phyloP scores from a whole-genome alignment of 1,140 invertebrate genomes.

The Condylostylus longicornis region DNA sequence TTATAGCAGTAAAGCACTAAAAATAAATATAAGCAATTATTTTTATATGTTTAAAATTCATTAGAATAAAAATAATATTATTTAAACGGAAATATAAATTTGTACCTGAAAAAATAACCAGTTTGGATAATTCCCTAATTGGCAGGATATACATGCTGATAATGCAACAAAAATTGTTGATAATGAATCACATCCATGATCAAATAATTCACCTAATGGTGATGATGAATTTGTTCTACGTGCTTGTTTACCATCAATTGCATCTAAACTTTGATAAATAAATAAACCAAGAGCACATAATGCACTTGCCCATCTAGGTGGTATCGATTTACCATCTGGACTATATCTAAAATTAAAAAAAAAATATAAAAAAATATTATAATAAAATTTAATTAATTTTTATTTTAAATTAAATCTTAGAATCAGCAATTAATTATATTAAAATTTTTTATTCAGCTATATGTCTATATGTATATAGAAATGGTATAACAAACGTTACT shows the following conservation, averaged over 20 bases:
- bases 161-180: slow-evolving; percentile 93
- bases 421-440: too few relatives aligned
- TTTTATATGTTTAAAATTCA: neutral
- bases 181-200: slow-evolving; percentile 98
- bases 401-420: too few relatives aligned
- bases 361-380: too few relatives aligned
- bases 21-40: slow-evolving; percentile 11
- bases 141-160: slow-evolving; percentile 80
- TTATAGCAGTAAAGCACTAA: slow-evolving; percentile 80
- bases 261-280: slow-evolving; percentile 96
- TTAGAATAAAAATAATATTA: slow-evolving; percentile 1
- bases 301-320: slow-evolving; percentile 83
- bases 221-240: slow-evolving; percentile 81
- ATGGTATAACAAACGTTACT: too few relatives aligned
- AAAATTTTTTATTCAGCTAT: too few relatives aligned
- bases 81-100: slow-evolving; percentile 1
- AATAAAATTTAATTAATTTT: too few relatives aligned
- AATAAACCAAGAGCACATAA: slow-evolving; percentile 89
- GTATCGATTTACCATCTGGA: slow-evolving; percentile 49
- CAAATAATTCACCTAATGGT: slow-evolving; percentile 95
- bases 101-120: slow-evolving; percentile 82
- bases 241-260: slow-evolving; percentile 99
- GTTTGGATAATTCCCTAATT: slow-evolving; percentile 75
- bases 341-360: slow-evolving; percentile 35
- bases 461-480: too few relatives aligned